These are phyloP conservation scores for Grapholita molesta DNA, from an alignment of 1,140 invertebrate genomes.

Conservation along the genomic window DNA sequence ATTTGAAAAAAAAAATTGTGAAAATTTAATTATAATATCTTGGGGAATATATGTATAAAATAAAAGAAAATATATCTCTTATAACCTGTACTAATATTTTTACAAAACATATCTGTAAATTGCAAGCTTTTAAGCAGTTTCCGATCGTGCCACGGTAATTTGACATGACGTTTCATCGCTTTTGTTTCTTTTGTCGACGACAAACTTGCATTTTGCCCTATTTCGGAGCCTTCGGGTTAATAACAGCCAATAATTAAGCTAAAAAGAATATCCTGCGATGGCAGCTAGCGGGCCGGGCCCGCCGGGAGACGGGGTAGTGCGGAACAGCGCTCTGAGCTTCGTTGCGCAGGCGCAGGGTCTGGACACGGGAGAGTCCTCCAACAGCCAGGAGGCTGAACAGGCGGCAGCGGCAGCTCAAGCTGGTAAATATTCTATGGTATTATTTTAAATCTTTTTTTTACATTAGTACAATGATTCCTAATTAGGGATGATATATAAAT, in stretches of 20 bases:
- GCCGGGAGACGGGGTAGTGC: slow-evolving; percentile 38
- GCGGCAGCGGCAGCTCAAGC: slow-evolving; percentile 26
- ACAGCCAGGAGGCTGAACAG: slow-evolving; percentile 27
- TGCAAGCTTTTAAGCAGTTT: background rate
- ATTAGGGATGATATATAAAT: too few relatives aligned
- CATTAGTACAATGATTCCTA: too few relatives aligned
- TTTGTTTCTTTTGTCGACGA: slow-evolving; percentile 1
- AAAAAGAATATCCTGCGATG: background rate
- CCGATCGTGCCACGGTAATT: background rate
- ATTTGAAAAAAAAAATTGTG: too few relatives aligned
- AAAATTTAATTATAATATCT: too few relatives aligned
- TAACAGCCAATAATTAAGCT: background rate
- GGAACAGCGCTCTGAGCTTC: slow-evolving; percentile 57
- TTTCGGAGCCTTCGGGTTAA: background rate
- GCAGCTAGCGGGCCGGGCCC: slow-evolving; percentile 30
- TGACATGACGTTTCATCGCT: slow-evolving; percentile 1
- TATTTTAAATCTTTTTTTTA: background rate
- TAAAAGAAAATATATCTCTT: too few relatives aligned
- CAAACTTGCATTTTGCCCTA: background rate
- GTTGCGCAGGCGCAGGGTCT: slow-evolving; percentile 54
- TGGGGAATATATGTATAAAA: background rate
- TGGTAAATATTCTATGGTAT: slow-evolving; percentile 27
- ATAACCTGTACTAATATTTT: too few relatives aligned
- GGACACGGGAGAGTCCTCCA: slow-evolving; percentile 15
- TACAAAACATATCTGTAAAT: too few relatives aligned